Base-by-base conservation (phyloP, 2,888 invertebrate genomes). In the Drosophila mettleri region DNA sequence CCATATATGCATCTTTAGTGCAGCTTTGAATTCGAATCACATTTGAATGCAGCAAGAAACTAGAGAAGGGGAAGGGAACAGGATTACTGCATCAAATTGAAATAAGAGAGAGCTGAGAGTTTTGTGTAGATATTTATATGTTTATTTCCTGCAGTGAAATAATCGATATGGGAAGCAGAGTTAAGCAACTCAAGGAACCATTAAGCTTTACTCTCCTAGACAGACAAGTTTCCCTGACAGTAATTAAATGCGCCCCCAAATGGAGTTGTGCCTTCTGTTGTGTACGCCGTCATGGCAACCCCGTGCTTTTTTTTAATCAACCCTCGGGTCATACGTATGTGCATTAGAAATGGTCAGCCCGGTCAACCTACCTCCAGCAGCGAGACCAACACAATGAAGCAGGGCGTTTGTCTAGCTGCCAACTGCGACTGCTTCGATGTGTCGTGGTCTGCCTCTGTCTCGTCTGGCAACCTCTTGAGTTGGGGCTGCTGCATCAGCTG, bases 361-460 rank as follows among this genome's bases (percentile, higher is more conserved):
- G 36, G 46, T 31, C 51, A 16, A 45, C 95, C 95, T 93, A 98
- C 98, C 96, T 98, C 98, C 89, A 98, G 94, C 86, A 98, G 94
- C 65, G 98, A 98, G 93, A 98, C 96, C 91, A 97, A 95, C 87
- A 98, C 95, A 91, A 98, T 96, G 93, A 98, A 98, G 74, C 98
- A 94, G 22, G 98, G 98, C 69, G 98, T 92, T 98, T 98, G 80
- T 97, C 98, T 51, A 18, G 49, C 31, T 57, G 63, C 34, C 93
- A 98, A 97, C 93, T 97, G 98, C 93, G 97, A 98, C 38, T 68
- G 74, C 65, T 67, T 9, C 20, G 7, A 12, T 45, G 8, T 18
- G n/a, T 33, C 14, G 1, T 41, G 27, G 18, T 34, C 34, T 34
- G 39, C 4, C 10, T 16, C 46, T 3, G 9, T 29, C 58, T 31